Conservation (phyloP, 2,888 invertebrate genomes). For the Ecliptopera silaceata region DNA sequence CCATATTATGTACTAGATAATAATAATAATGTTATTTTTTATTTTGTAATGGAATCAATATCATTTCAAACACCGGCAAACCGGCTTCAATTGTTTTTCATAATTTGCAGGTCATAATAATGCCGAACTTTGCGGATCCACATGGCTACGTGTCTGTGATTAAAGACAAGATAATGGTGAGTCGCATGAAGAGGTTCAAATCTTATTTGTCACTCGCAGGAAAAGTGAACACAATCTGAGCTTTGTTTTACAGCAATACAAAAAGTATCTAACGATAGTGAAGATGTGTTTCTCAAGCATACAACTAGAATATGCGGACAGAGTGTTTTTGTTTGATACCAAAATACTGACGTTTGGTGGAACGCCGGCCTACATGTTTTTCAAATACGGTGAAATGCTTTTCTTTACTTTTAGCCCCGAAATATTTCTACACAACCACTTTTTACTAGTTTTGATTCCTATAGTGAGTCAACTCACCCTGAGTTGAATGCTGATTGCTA, state of each 20-base stretch:
- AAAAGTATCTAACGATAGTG: conserved; percentile 56
- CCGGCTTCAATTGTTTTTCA: background rate
- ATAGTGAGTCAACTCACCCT: too few relatives aligned
- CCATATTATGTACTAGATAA: too few relatives aligned
- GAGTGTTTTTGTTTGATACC: conserved; percentile 64
- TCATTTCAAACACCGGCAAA: too few relatives aligned
- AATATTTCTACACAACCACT: too few relatives aligned
- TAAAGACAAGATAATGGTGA: conserved; percentile 70
- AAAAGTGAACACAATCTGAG: background rate
- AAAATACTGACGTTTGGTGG: conserved; percentile 65
- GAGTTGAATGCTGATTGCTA: too few relatives aligned
- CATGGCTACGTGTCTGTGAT: conserved; percentile 53
- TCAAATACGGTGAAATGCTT: conserved; percentile 57
- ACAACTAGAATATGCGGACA: conserved; percentile 60
- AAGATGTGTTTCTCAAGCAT: conserved; percentile 50
- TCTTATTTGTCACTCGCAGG: too few relatives aligned
- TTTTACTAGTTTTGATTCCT: too few relatives aligned
- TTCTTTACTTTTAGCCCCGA: background rate
- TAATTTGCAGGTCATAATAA: conserved; percentile 57
- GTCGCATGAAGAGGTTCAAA: too few relatives aligned
- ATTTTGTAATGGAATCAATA: too few relatives aligned
- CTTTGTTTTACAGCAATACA: conserved; percentile 51
- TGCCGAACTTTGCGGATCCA: conserved; percentile 50
- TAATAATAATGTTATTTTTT: too few relatives aligned
- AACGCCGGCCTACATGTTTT: conserved; percentile 72